Evolutionary conservation across 2,888 invertebrate genomes (phyloP).

Genomic region (Lobophora halterata): DNA sequence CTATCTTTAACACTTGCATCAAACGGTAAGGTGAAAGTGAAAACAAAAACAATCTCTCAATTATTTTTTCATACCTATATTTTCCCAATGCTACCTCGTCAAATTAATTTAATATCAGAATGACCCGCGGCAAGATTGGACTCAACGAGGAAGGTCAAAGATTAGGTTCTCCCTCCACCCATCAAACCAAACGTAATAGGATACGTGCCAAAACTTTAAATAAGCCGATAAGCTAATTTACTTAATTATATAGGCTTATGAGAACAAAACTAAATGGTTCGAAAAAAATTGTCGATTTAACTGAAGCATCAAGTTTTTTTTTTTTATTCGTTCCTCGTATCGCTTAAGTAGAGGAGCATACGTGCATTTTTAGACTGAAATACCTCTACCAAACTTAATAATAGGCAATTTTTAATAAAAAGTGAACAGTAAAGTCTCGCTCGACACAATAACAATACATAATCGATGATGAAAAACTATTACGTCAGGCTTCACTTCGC

Average conservation of each 20-base stretch:
- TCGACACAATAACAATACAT: constrained; percentile 28
- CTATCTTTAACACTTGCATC: too few species aligned
- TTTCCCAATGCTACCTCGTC: background rate
- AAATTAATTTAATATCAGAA: constrained; percentile 4
- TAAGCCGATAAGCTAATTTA: constrained; percentile 35
- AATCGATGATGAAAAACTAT: constrained; percentile 41
- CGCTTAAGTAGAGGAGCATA: too few species aligned
- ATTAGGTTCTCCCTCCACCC: constrained; percentile 26
- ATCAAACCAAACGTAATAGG: constrained; percentile 25
- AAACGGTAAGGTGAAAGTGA: too few species aligned
- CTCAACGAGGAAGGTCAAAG: constrained; percentile 23
- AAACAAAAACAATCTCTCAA: too few species aligned
- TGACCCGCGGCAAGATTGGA: constrained; percentile 25
- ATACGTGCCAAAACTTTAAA: constrained; percentile 31
- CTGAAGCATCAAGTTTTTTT: background rate
- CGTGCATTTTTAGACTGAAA: background rate
- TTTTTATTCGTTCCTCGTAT: background rate
- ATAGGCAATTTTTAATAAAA: constrained; percentile 4
- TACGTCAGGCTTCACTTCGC: constrained; percentile 45
- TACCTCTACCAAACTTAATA: background rate
- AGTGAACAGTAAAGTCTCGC: constrained; percentile 13
- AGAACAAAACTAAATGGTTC: too few species aligned
- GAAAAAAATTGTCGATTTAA: too few species aligned
- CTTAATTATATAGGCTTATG: constrained; percentile 24
- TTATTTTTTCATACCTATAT: background rate